Percentiles rank a stretch among this genome's conserved stretches.
These are phyloP conservation scores for Vidua chalybeata DNA, from an alignment of 2,113 vertebrate genomes.

Conservation along the genomic window DNA sequence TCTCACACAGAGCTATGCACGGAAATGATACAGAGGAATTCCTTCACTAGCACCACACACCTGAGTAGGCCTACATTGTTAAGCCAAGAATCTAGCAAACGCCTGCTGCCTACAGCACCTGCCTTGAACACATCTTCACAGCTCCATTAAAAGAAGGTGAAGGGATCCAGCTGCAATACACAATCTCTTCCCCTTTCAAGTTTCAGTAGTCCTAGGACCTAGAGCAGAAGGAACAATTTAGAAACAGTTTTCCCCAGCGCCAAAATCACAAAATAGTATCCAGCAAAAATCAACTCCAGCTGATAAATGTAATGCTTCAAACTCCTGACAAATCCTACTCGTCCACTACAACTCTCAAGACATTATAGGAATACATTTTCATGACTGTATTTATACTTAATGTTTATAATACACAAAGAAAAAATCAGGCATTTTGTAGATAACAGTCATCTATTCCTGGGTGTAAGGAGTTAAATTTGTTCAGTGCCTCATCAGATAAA, in stretches of 20 bases:
- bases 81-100: not conserved
- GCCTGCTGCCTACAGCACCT: not conserved
- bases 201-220: not conserved
- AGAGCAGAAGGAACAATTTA: not conserved
- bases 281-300: not conserved
- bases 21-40: accelerated
- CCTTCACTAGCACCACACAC: not conserved
- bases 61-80: no score
- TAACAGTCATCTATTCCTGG: not conserved
- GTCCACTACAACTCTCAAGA: not conserved
- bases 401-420: not conserved
- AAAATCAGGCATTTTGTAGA: not conserved
- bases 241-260: not conserved
- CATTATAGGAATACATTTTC: not conserved
- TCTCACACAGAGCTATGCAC: accelerated
- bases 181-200: not conserved
- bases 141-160: not conserved
- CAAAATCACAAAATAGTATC: not conserved
- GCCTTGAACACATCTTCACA: not conserved
- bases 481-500: not conserved
- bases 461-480: not conserved
- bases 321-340: not conserved
- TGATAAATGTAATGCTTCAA: not conserved
- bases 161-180: not conserved
- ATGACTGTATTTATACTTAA: not conserved